Evolutionary conservation across 2,113 vertebrate species (phyloP).

Genomic region (Acanthisitta chloris): DNA sequence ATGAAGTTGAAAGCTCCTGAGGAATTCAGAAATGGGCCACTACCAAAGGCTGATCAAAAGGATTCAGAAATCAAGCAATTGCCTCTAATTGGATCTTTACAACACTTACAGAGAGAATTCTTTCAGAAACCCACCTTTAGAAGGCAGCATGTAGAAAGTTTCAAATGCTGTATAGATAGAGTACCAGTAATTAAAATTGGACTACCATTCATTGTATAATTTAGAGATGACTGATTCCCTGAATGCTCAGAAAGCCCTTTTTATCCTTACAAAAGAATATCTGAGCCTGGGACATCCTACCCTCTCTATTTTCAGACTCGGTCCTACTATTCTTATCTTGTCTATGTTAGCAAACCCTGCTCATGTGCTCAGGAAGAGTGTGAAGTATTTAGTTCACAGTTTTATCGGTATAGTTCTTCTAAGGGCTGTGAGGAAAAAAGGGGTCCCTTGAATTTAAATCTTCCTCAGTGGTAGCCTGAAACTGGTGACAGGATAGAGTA

Average conservation of each 20-base stretch:
- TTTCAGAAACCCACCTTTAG: constrained; percentile 27
- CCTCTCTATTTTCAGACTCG: not conserved
- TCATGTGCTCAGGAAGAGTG: not conserved
- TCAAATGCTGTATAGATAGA: not conserved
- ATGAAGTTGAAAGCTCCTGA: constrained; percentile 32
- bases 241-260: constrained; percentile 2
- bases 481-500: not conserved
- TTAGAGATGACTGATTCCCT: not conserved
- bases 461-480: not conserved
- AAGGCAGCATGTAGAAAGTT: not conserved
- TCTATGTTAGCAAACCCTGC: not conserved
- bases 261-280: constrained; percentile 7
- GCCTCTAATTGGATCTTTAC: constrained; percentile 59
- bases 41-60: constrained; percentile 53
- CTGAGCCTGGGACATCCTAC: constrained; percentile 10
- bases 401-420: not conserved
- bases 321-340: not conserved
- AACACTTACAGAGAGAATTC: not conserved
- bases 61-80: constrained; percentile 44
- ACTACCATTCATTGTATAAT: constrained; percentile 18
- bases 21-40: constrained; percentile 36
- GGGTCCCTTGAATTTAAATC: not conserved
- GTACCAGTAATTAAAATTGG: constrained; percentile 58
- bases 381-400: not conserved
- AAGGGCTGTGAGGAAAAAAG: not conserved